These are phyloP conservation scores for Oxygymnocypris stewartii DNA, from an alignment of 2,113 vertebrate genomes.

Conservation along the genomic window DNA sequence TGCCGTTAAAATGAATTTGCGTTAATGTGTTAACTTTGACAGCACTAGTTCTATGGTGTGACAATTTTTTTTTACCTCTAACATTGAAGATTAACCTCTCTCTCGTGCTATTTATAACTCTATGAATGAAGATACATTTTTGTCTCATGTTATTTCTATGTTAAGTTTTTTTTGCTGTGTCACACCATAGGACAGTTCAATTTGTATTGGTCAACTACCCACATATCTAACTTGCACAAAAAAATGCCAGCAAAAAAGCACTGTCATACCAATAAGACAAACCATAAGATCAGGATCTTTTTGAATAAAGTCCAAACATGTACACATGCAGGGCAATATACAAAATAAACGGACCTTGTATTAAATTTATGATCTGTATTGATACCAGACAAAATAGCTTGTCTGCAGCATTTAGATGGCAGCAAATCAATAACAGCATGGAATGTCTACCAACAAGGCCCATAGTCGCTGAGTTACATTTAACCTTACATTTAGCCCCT, in stretches of 20 bases:
- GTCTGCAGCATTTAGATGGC: conserved; percentile 37
- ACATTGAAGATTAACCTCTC: too few species aligned
- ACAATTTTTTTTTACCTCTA: too few species aligned
- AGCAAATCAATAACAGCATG: conserved; percentile 43
- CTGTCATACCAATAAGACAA: not conserved
- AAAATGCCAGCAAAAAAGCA: not conserved
- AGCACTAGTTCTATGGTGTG: too few species aligned
- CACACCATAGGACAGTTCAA: too few species aligned
- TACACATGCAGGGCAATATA: not conserved
- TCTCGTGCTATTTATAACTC: too few species aligned
- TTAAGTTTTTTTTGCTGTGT: too few species aligned
- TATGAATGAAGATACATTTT: too few species aligned
- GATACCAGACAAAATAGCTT: conserved; percentile 44
- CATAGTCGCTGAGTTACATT: conserved; percentile 39
- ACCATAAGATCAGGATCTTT: not conserved
- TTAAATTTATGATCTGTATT: conserved; percentile 33
- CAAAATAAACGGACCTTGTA: not conserved
- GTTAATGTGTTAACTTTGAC: too few species aligned
- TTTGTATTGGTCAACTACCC: too few species aligned
- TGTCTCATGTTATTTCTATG: too few species aligned
- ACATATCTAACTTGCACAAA: not conserved
- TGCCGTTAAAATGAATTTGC: too few species aligned
- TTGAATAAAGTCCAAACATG: not conserved
- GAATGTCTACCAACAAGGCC: conserved; percentile 11
- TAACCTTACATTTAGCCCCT: conserved; percentile 25